Conservation (phyloP, 37 sponge, comb jelly and placozoan species). For the Spongilla lacustris region DNA sequence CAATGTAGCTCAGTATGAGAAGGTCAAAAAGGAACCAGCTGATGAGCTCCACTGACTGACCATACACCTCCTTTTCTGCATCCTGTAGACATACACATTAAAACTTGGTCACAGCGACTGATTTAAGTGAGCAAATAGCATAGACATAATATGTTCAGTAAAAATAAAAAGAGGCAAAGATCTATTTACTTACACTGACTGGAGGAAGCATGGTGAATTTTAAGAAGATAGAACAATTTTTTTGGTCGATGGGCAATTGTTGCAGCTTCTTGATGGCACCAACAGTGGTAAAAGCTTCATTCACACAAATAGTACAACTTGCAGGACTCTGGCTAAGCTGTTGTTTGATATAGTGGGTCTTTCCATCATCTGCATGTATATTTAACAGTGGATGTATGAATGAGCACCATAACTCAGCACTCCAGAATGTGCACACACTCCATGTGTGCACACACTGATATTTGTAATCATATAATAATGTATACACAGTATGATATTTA, state of each 20-base stretch:
- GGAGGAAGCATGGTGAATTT: slow-evolving; percentile 47
- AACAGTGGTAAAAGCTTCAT: slow-evolving; percentile 33
- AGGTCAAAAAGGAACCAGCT: slow-evolving; percentile 46
- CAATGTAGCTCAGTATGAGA: slow-evolving; percentile 29
- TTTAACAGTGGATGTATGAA: no score
- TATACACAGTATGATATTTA: no score
- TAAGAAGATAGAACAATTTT: slow-evolving; percentile 24
- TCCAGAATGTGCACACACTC: no score
- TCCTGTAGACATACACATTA: neutral
- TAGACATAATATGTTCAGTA: no score
- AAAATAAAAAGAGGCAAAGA: no score
- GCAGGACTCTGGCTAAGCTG: neutral
- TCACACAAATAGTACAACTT: slow-evolving; percentile 13
- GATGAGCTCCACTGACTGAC: neutral
- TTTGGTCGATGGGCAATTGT: neutral
- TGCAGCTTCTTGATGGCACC: slow-evolving; percentile 27
- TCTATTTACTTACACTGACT: neutral
- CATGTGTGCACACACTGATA: no score
- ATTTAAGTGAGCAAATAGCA: no score
- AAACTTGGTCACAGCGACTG: no score
- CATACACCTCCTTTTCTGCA: slow-evolving; percentile 6
- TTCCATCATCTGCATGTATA: slow-evolving; percentile 66
- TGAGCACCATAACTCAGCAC: no score
- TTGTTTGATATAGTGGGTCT: slow-evolving; percentile 46
- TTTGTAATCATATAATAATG: no score